Conservation (phyloP, 2,888 invertebrate genomes). For the Drymonia ruficornis region DNA sequence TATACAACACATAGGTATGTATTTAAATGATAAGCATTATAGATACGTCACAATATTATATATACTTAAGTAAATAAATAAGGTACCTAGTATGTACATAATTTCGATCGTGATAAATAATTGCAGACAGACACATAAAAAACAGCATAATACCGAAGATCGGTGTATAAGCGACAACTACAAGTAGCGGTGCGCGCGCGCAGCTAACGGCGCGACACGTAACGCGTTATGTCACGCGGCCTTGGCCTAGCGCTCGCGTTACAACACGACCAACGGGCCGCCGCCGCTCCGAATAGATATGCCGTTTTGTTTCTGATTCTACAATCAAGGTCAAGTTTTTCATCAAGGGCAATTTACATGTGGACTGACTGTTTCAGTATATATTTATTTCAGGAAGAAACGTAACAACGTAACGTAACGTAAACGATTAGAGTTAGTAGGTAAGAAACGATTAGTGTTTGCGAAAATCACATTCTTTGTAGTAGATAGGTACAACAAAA, state of each 20-base stretch:
- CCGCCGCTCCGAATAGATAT: slow-evolving; percentile 41
- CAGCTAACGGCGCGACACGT: slow-evolving; percentile 45
- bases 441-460: no score
- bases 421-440: no score
- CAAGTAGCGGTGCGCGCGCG: slow-evolving; percentile 39
- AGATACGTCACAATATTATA: no score
- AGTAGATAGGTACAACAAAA: no score
- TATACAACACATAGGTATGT: no score
- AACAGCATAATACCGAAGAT: slow-evolving; percentile 1
- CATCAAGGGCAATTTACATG: slow-evolving; percentile 6
- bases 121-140: not conserved
- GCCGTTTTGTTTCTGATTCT: slow-evolving; percentile 44
- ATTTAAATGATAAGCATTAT: no score
- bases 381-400: not conserved
- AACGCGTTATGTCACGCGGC: slow-evolving; percentile 65
- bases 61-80: no score
- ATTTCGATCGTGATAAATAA: not conserved
- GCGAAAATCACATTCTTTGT: no score
- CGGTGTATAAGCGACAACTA: slow-evolving; percentile 10
- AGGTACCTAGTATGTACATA: no score
- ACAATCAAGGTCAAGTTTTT: slow-evolving; percentile 34
- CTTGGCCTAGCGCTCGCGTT: slow-evolving; percentile 76
- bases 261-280: slow-evolving; percentile 56
- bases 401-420: no score
- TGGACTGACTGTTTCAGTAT: not conserved